Conservation (phyloP, 2,888 invertebrate genomes). For the Athalia rosae region DNA sequence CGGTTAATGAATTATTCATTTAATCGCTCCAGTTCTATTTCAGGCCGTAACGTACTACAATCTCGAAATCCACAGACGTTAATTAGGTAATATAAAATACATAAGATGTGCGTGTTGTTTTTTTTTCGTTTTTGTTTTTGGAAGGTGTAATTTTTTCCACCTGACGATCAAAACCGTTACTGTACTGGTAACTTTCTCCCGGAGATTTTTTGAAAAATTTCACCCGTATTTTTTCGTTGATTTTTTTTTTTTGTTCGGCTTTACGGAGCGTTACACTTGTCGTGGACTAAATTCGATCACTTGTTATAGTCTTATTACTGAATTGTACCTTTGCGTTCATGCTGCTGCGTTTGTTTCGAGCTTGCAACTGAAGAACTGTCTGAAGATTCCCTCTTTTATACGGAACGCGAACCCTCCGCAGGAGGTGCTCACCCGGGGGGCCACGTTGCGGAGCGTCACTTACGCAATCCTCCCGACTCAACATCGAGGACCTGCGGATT, state of each 20-base stretch:
- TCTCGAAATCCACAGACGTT: background rate
- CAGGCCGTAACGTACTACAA: background rate
- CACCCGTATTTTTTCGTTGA: background rate
- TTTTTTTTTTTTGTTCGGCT: background rate
- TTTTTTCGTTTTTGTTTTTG: background rate
- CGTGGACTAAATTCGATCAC: background rate
- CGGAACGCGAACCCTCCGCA: slow-evolving; percentile 60
- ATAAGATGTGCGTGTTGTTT: slow-evolving; percentile 17
- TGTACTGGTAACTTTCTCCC: no score
- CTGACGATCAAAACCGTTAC: no score
- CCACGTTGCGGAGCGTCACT: slow-evolving; percentile 34
- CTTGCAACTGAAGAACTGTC: slow-evolving; percentile 66
- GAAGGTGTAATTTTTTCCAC: no score
- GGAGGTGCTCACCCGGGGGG: slow-evolving; percentile 49
- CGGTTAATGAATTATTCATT: background rate
- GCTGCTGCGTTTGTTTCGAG: slow-evolving; percentile 61
- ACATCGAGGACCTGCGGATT: slow-evolving; percentile 39
- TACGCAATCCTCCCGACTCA: slow-evolving; percentile 33
- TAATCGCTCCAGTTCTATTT: background rate
- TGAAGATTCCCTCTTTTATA: slow-evolving; percentile 68
- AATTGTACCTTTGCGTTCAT: slow-evolving; percentile 68
- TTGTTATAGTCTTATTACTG: background rate
- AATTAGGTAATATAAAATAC: background rate
- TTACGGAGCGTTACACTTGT: slow-evolving; percentile 15
- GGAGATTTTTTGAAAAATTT: background rate